Evolutionary conservation across 2,888 invertebrate genomes (phyloP).

Genomic region (Matsumyia berberina): DNA sequence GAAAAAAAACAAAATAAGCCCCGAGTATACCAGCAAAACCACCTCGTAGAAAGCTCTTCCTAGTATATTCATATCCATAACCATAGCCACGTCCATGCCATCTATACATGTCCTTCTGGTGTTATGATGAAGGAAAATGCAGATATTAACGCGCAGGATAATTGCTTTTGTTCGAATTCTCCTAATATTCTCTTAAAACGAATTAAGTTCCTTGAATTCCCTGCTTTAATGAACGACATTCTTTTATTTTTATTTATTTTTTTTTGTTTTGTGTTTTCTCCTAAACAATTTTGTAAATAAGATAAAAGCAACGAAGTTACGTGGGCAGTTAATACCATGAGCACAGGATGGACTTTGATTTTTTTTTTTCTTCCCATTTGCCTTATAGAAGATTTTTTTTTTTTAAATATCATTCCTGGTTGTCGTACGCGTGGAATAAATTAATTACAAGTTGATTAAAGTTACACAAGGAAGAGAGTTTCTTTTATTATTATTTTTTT

Average conservation of each 20-base stretch:
- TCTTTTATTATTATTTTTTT: constrained; percentile 19
- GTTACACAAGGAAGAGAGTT: constrained; percentile 16
- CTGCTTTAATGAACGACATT: constrained; percentile 22
- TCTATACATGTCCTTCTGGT: constrained; percentile 28
- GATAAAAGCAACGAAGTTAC: constrained; percentile 30
- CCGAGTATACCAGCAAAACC: constrained; percentile 2
- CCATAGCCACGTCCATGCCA: too few relatives aligned
- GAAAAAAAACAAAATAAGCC: constrained; percentile 14
- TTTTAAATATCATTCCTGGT: constrained; percentile 15
- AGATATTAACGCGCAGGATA: constrained; percentile 68
- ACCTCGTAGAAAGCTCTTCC: constrained; percentile 14
- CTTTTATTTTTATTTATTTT: neutral
- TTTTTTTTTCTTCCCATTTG: neutral
- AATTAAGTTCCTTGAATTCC: constrained; percentile 47
- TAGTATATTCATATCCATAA: too few relatives aligned
- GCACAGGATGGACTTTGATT: constrained; percentile 38
- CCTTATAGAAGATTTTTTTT: neutral
- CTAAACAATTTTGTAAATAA: constrained; percentile 27
- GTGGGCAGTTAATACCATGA: constrained; percentile 20
- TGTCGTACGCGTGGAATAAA: constrained; percentile 40
- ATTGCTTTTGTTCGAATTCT: constrained; percentile 67
- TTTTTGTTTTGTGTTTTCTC: constrained; percentile 1
- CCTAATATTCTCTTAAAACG: constrained; percentile 48
- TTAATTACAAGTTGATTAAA: constrained; percentile 50
- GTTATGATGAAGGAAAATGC: constrained; percentile 58